Conservation (phyloP, 2,113 vertebrate species). For the Saimiri boliviensis region DNA sequence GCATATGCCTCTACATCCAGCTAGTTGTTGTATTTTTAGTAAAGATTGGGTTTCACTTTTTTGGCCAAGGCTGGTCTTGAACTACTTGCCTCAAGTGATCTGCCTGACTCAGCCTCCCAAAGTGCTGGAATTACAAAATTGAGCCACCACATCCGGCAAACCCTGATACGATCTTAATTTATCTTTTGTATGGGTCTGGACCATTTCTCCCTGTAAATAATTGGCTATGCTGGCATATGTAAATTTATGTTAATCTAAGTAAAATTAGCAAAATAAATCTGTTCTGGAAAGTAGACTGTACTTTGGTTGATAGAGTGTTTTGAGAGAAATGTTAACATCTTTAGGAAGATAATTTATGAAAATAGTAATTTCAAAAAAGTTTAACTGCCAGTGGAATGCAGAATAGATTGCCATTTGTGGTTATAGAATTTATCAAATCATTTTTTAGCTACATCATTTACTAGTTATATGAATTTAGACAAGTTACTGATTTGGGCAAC, state of each 20-base stretch:
- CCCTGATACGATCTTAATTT: background rate
- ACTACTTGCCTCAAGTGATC: no score
- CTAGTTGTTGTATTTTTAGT: no score
- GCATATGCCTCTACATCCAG: no score
- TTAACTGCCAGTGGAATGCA: background rate
- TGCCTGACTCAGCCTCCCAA: no score
- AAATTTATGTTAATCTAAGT: background rate
- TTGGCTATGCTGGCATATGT: background rate
- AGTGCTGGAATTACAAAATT: no score
- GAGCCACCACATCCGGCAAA: no score
- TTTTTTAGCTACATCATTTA: no score
- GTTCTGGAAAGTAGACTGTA: background rate
- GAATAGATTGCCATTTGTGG: background rate
- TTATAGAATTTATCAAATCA: background rate
- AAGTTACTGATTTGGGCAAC: background rate
- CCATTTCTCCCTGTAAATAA: background rate
- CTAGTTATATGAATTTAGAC: background rate
- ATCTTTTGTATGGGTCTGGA: background rate
- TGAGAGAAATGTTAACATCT: background rate
- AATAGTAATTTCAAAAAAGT: background rate
- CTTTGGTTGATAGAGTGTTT: background rate
- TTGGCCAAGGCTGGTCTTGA: no score
- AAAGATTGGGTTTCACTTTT: no score
- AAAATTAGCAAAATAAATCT: background rate
- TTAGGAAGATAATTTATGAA: background rate